phyloP scores from a whole-genome alignment of 2,113 vertebrate genomes.

The Cheilinus undulatus region DNA sequence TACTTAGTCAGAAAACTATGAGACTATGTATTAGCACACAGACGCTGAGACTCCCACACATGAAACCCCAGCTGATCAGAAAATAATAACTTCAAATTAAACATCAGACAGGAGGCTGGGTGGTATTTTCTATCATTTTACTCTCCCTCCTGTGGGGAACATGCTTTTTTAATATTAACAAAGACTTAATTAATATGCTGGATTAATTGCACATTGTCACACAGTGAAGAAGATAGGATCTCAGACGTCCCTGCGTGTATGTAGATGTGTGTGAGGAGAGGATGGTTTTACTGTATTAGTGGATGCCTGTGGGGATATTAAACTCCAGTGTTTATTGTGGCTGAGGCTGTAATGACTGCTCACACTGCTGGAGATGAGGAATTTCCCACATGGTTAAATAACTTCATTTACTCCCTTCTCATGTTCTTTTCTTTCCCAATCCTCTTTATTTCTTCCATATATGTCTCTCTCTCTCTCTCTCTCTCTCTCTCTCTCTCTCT shows the following conservation, averaged over 20 bases:
- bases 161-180: conserved; percentile 47
- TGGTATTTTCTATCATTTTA: conserved; percentile 33
- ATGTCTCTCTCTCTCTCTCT: background rate
- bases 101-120: conserved; percentile 20
- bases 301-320: conserved; percentile 68
- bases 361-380: conserved; percentile 73
- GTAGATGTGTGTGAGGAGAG: conserved; percentile 5
- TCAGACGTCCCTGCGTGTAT: conserved; percentile 15
- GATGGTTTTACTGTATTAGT: conserved; percentile 16
- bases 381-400: conserved; percentile 75
- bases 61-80: conserved; percentile 25
- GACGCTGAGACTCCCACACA: conserved; percentile 11
- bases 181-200: conserved; percentile 58
- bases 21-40: background rate
- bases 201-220: conserved; percentile 55
- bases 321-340: conserved; percentile 76
- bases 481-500: background rate
- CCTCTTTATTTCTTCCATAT: too few relatives aligned
- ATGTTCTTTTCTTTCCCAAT: conserved; percentile 28
- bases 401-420: conserved; percentile 48
- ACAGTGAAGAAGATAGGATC: conserved; percentile 37
- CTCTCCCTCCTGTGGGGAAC: conserved; percentile 28
- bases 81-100: conserved; percentile 43
- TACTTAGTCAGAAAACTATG: background rate
- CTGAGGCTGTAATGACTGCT: conserved; percentile 70